Base-by-base conservation (phyloP, 2,888 invertebrate species). In the Podotricha telesiphe region DNA sequence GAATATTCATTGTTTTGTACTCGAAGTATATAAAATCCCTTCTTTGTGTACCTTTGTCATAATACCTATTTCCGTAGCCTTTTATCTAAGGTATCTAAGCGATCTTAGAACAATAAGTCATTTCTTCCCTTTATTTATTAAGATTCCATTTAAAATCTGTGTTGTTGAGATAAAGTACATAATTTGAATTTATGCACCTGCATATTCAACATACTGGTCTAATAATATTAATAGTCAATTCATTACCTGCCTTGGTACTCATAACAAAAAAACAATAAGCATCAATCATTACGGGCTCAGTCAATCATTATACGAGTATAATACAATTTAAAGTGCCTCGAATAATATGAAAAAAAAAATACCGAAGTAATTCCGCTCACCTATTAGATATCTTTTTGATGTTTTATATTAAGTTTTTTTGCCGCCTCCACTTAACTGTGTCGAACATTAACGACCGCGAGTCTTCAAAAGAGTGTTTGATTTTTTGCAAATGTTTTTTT, bases 401-500 rank as follows among this genome's bases (percentile, higher is more conserved):
- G 40, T 63, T 63, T 20, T 53, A 48, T n/a, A 47, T 65, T 20
- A 45, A 45, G 22, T 11, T 56, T 22, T 55, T 47, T 55, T 56
- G 28, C 55, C 17, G 28, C 11, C 53, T 45, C 64, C 50, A 34
- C 59, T 22, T 65, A 65, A 65, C 66, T 55, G 56, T 66, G 55
- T 28, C 11, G 56, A 59, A 59, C 59, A 69, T 69, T 65, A 69
- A 65, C 65, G 59, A 50, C 20, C 20, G 56, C 51, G n/a, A 40
- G 42, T 40, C 67, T 67, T 69, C 53, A 28, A 37, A 47, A 22
- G 47, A 51, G 15, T 19, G 19, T 34, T 47, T 40, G 22, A 61
- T 63, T 62, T 45, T 47, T 55, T 65, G 19, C 42, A 67, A n/a
- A 17, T 17, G 42, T 45, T 20, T 68, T 68, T 55, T 50, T 50